phyloP scores from a whole-genome alignment of 2,797 vertebrate species.

The Gymnopithys bicolor region DNA sequence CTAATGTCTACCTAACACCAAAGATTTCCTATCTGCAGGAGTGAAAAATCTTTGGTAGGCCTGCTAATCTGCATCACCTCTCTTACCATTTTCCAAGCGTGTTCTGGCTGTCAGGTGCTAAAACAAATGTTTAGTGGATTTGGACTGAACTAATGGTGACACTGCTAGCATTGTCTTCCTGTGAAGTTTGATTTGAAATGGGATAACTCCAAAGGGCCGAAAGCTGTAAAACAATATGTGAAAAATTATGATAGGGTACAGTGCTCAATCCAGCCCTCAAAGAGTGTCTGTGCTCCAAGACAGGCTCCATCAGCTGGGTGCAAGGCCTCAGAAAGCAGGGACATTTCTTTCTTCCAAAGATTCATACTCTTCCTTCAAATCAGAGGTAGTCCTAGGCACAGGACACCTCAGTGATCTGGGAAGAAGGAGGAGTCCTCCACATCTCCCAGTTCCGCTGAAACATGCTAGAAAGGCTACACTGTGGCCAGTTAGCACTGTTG shows the following conservation, averaged over 20 bases:
- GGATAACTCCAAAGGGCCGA: background rate
- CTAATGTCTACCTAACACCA: background rate
- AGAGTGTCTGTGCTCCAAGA: background rate
- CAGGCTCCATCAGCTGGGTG: background rate
- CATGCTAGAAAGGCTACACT: background rate
- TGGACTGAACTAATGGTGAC: conserved; percentile 15
- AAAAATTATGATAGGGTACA: background rate
- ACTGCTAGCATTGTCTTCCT: background rate
- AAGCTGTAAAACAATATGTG: background rate
- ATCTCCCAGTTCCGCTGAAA: background rate
- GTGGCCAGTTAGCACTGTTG: background rate
- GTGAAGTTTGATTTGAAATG: background rate
- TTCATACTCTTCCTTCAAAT: background rate
- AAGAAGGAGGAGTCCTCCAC: background rate
- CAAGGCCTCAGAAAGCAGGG: background rate
- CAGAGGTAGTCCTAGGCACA: background rate
- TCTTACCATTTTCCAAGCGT: conserved; percentile 35
- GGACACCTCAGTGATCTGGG: background rate
- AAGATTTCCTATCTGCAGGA: background rate
- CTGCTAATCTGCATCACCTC: conserved; percentile 26
- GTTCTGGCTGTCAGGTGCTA: conserved; percentile 16
- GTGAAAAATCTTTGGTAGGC: conserved; percentile 36
- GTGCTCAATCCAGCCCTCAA: background rate
- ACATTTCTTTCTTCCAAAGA: background rate
- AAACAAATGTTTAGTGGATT: conserved; percentile 28